Conservation (phyloP, 1,140 invertebrate species). For the Ostrea denselamellosa region DNA sequence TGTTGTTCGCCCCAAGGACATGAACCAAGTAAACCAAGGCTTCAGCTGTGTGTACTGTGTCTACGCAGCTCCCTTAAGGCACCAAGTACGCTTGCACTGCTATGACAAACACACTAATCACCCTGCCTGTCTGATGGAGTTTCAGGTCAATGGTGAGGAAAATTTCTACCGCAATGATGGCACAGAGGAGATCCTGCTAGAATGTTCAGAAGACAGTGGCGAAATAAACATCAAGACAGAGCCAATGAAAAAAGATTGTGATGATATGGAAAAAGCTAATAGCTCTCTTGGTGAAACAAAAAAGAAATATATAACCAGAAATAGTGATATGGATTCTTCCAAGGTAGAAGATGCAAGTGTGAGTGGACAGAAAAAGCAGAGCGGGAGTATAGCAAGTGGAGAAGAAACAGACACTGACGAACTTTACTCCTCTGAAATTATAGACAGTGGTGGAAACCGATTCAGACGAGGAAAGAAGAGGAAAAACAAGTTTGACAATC, state of each 20-base stretch:
- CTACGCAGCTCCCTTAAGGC: constrained; percentile 52
- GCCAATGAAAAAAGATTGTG: background rate
- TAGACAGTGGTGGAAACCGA: constrained; percentile 27
- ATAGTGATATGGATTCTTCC: background rate
- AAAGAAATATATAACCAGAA: background rate
- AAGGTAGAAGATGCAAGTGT: background rate
- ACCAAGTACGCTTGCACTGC: constrained; percentile 54
- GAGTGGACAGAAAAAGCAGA: background rate
- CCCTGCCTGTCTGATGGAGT: constrained; percentile 56
- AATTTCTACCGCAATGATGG: background rate
- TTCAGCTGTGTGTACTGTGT: constrained; percentile 55
- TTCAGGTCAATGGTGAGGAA: constrained; percentile 24
- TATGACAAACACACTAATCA: constrained; percentile 59
- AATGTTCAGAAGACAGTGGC: background rate
- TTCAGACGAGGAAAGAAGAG: constrained; percentile 4
- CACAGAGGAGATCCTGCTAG: background rate
- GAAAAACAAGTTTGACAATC: constrained; percentile 48
- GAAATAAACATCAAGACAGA: background rate
- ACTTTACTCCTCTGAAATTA: constrained; percentile 41
- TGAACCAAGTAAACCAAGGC: constrained; percentile 41
- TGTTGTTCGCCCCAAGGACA: constrained; percentile 49
- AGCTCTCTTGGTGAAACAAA: background rate
- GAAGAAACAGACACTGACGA: constrained; percentile 31
- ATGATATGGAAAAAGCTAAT: background rate
- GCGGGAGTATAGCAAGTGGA: constrained; percentile 11